phyloP scores from a whole-genome alignment of 2,888 invertebrate species.

The Euzetes globulus region DNA sequence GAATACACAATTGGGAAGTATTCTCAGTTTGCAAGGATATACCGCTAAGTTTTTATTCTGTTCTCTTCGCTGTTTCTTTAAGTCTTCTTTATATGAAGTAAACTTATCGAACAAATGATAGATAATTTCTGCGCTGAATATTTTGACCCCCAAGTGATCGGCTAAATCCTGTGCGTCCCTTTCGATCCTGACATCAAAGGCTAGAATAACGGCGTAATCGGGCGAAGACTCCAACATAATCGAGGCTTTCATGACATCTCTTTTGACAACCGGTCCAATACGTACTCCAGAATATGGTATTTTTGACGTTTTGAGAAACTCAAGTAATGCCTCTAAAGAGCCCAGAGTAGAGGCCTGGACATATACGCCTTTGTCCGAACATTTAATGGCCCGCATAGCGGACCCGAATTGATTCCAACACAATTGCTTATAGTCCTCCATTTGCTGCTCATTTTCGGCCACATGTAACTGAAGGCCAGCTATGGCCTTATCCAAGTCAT shows the following conservation, averaged over 20 bases:
- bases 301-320: slow-evolving; percentile 81
- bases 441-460: slow-evolving; percentile 86
- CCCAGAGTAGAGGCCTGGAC: slow-evolving; percentile 99
- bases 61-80: slow-evolving; percentile 80
- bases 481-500: slow-evolving; percentile 94
- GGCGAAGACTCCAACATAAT: slow-evolving; percentile 98
- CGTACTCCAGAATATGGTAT: slow-evolving; percentile 98
- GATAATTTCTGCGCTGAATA: slow-evolving; percentile 96
- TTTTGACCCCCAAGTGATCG: slow-evolving; percentile 82
- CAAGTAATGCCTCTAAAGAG: slow-evolving; percentile 89
- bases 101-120: slow-evolving; percentile 99
- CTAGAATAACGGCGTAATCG: slow-evolving; percentile 91
- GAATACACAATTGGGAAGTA: slow-evolving; percentile 82
- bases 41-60: slow-evolving; percentile 95
- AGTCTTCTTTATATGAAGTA: slow-evolving; percentile 80
- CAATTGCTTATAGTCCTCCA: slow-evolving; percentile 55
- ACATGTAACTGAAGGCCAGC: slow-evolving; percentile 83
- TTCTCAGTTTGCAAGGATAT: slow-evolving; percentile 87
- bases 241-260: slow-evolving; percentile 99
- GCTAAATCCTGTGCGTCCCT: slow-evolving; percentile 96
- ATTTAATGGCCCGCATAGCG: slow-evolving; percentile 83
- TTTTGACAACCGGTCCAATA: slow-evolving; percentile 98
- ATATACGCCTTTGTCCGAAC: slow-evolving; percentile 86
- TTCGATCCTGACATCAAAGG: slow-evolving; percentile 99
- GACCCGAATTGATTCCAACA: slow-evolving; percentile 44